Percentiles rank a stretch among this genome's conserved stretches.
Evolutionary conservation across 2,888 invertebrate species (phyloP).

Genomic region (Leptura quadrifasciata): DNA sequence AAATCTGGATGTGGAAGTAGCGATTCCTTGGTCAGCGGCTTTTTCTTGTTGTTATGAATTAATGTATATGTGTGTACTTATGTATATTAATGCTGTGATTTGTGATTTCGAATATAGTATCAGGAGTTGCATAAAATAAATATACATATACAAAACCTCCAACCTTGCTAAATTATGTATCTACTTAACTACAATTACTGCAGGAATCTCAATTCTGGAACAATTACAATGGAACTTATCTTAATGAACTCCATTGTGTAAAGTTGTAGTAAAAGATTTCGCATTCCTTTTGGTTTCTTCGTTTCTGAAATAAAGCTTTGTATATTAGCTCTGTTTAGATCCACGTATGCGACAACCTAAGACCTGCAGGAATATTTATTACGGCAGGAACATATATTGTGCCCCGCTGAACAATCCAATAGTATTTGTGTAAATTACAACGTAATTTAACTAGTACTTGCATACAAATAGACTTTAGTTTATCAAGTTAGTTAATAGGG

Average conservation of each 20-base stretch:
- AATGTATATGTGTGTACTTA: no score
- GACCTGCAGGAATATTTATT: conserved; percentile 3
- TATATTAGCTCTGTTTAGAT: conserved; percentile 1
- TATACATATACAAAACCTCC: not conserved
- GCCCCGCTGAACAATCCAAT: conserved; percentile 3
- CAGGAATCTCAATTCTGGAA: conserved; percentile 22
- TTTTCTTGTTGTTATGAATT: no score
- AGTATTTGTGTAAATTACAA: not conserved
- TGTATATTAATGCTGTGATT: not conserved
- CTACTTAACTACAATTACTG: conserved; percentile 16
- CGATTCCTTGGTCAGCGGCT: no score
- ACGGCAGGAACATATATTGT: not conserved
- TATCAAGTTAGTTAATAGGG: not conserved
- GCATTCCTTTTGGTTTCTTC: conserved; percentile 31
- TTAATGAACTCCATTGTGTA: conserved; percentile 24
- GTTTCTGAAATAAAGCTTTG: conserved; percentile 7
- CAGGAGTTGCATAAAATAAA: not conserved
- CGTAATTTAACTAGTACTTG: not conserved
- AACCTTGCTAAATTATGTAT: not conserved
- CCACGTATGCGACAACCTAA: not conserved
- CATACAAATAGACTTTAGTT: not conserved
- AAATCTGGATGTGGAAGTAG: no score
- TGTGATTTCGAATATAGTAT: not conserved
- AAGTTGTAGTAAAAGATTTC: conserved; percentile 20
- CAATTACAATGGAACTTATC: conserved; percentile 21